phyloP scores from a whole-genome alignment of 2,797 vertebrate genomes.

The Sebastes iracundus region DNA sequence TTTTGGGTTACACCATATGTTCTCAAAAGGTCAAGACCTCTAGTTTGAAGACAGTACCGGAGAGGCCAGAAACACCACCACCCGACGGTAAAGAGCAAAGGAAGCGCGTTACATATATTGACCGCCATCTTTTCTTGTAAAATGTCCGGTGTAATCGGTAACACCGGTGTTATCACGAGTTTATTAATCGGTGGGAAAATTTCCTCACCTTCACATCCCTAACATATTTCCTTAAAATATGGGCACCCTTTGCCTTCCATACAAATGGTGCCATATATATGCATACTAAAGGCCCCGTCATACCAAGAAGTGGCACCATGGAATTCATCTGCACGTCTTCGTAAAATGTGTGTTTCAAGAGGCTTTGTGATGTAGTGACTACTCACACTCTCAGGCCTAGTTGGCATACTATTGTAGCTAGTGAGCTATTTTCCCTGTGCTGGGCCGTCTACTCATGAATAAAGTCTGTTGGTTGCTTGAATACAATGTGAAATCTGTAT shows the following conservation, averaged over 20 bases:
- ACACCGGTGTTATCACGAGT: too few species aligned
- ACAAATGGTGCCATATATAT: background rate
- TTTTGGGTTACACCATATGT: background rate
- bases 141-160: too few species aligned
- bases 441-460: background rate
- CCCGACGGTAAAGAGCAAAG: too few species aligned
- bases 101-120: rapidly evolving
- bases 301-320: background rate
- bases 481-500: constrained; percentile 1
- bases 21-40: constrained; percentile 8
- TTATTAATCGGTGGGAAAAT: too few species aligned
- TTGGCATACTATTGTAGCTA: too few species aligned
- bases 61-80: rapidly evolving
- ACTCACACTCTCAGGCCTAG: too few species aligned
- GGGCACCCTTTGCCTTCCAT: too few species aligned
- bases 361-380: background rate
- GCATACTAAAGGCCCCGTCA: background rate
- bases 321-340: background rate
- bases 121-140: too few species aligned
- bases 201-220: too few species aligned
- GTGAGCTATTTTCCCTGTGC: background rate
- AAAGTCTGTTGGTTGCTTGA: background rate
- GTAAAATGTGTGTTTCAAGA: background rate
- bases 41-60: constrained; percentile 5
- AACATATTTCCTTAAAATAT: too few species aligned